Evolutionary conservation across 1,140 invertebrate genomes (phyloP), one percentile per base, ranked within the genome.

Genomic region (Hylaeus volcanicus): DNA sequence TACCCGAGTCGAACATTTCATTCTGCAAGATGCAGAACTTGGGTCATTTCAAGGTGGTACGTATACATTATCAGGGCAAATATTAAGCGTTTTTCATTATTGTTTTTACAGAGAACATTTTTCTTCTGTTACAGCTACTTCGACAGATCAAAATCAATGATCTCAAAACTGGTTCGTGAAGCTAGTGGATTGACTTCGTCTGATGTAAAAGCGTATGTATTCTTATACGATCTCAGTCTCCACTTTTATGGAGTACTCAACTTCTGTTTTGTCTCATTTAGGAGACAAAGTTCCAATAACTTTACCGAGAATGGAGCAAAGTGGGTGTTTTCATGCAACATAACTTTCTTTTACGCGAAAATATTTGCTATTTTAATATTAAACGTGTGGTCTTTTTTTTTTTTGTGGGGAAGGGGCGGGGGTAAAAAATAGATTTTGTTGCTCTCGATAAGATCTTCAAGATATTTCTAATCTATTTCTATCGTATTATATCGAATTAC

Each of bases 1-100:
- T 83, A 60, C 69, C 72, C 65, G 79, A 74, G 55, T 81, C 82
- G 39, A 81, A 80, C 64, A 82, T 83, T 14, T 86, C 86, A 5
- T 75, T 77, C 87, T 88, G 53, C 15, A 81, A 77, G 51, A 64
- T 53, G 53, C 6, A 11, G 14, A 45, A 75, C 37, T 12, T 55
- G 26, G 39, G 41, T 45, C 56, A 48, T 68, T 60, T 61, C 51
- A 6, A 56, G 26, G 39, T 45, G 1, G 5, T 45, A 45, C 43
- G 1, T 45, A 45, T 45, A 45, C 1, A 26, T 26, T 26, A 26
- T 26, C 26, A 26, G 26, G 26, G 0, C 26, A 26, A 26, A 26
- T 26, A 26, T 26, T 26, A 26, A 26, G 26, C 26, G 26, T 26
- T 26, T 26, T 26, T 26, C 26, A 0, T 26, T 0, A 26, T 26